Evolutionary conservation across 1,140 invertebrate genomes (phyloP), one percentile per base, ranked within the genome.

Genomic region (Meteorus sp.): DNA sequence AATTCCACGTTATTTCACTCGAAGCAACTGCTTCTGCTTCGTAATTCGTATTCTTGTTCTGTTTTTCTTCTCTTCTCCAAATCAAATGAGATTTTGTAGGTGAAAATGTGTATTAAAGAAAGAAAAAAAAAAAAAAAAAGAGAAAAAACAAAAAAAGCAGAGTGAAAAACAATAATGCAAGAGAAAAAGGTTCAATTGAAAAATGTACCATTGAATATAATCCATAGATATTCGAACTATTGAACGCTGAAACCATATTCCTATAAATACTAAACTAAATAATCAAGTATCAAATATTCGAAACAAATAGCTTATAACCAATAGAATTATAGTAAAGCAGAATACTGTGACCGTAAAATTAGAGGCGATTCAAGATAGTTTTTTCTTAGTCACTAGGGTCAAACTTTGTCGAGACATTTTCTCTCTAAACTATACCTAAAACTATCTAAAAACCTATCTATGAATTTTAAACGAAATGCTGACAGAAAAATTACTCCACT

Each of bases 151-250:
- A 66, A 61, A 23, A 60, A 61, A 44, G 19, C 47, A 54, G 8
- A 8, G 15, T 39, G 35, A 56, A 64, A 54, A 60, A 65, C 56
- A 62, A 67, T 68, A 62, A 60, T 70, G 66, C 68, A 69, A 73
- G 75, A 67, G 70, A 56, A 71, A 73, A 71, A 62, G 60, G 69
- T 72, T 69, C 62, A 72, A 76, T 73, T 73, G 71, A 48, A 74
- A 74, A 63, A 64, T 76, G 68, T 78, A 76, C 69, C 64, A 67
- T 63, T 79, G 76, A 80, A 75, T 66, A 73, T 76, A 75, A 75
- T 73, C 66, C 74, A 77, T 75, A 76, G 68, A 77, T 78, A 78
- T 75, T 76, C 77, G 78, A 77, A 78, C 67, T 74, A 76, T 74
- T 71, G 68, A 78, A 76, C 66, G 69, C 68, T 77, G 76, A 78